Conservation (phyloP, 2,797 vertebrate species). For the Pseudopleuronectes americanus region DNA sequence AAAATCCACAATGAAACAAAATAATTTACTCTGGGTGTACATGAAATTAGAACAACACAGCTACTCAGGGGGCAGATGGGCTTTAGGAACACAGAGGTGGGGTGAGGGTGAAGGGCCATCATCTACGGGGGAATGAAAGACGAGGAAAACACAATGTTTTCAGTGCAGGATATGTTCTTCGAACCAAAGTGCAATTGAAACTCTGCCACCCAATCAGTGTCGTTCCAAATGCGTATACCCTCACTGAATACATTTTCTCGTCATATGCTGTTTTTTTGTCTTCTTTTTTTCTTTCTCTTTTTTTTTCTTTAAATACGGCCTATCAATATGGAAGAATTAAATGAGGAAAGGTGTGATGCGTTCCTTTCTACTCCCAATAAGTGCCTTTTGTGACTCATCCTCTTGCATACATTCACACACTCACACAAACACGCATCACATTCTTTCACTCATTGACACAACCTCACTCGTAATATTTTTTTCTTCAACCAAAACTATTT, state of each 20-base stretch:
- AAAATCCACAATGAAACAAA: conserved; percentile 99
- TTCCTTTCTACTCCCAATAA: conserved; percentile 82
- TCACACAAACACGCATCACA: conserved; percentile 51
- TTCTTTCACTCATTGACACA: conserved; percentile 10
- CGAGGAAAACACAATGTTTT: conserved; percentile 74
- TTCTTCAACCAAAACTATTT: conserved; percentile 51
- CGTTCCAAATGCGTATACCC: conserved; percentile 72
- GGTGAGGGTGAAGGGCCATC: conserved; percentile 78
- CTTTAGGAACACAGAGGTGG: conserved; percentile 50
- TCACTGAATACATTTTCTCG: conserved; percentile 55
- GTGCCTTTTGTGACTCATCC: conserved; percentile 82
- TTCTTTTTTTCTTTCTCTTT: conserved; percentile 9
- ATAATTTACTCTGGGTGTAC: conserved; percentile 94
- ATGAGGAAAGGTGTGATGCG: conserved; percentile 76
- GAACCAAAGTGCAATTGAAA: conserved; percentile 84
- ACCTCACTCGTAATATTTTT: not conserved
- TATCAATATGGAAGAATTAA: conserved; percentile 71
- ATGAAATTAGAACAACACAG: conserved; percentile 96
- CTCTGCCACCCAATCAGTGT: conserved; percentile 47
- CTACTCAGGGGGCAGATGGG: conserved; percentile 85
- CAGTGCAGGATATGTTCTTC: conserved; percentile 87
- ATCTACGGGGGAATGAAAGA: conserved; percentile 86
- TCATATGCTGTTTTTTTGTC: conserved; percentile 20
- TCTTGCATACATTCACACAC: conserved; percentile 68
- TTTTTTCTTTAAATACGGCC: conserved; percentile 68